A percentile compares a stretch with the other conserved stretches of the same genome.
These are phyloP conservation scores for Calephelis perditalis DNA, from an alignment of 2,888 invertebrate species.

Conservation along the genomic window DNA sequence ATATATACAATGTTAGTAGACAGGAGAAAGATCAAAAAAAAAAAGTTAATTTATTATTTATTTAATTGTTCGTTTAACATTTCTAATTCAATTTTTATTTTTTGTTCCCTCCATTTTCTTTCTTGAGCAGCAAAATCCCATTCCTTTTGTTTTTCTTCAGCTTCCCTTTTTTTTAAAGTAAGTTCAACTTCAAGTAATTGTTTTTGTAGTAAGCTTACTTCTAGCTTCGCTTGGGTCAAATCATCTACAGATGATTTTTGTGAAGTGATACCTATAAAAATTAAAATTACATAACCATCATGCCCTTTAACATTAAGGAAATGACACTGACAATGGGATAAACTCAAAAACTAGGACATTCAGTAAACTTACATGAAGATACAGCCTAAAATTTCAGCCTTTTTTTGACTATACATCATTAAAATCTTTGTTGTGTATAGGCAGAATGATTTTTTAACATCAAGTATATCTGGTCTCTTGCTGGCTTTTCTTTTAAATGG, in stretches of 20 bases:
- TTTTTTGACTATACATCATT: too few species aligned
- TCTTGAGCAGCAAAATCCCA: background rate
- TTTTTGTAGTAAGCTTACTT: constrained; percentile 1
- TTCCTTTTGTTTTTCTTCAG: background rate
- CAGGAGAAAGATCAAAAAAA: background rate
- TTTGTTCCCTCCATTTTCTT: background rate
- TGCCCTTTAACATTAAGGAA: too few species aligned
- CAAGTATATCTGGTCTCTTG: too few species aligned
- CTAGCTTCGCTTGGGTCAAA: background rate
- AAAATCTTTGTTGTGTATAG: too few species aligned
- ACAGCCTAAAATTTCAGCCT: too few species aligned
- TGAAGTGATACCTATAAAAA: background rate
- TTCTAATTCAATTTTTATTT: constrained; percentile 1
- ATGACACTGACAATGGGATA: too few species aligned
- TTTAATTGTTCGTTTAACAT: constrained; percentile 1
- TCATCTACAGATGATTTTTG: background rate
- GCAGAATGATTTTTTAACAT: too few species aligned
- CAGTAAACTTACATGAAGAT: too few species aligned
- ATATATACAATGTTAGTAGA: background rate
- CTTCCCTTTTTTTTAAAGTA: background rate
- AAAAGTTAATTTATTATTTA: background rate
- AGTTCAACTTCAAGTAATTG: background rate
- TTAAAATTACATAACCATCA: background rate
- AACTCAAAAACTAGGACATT: too few species aligned
- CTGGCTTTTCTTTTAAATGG: too few species aligned